These are phyloP conservation scores for Tachystola acroxantha DNA, from an alignment of 2,888 invertebrate genomes.

Conservation along the genomic window DNA sequence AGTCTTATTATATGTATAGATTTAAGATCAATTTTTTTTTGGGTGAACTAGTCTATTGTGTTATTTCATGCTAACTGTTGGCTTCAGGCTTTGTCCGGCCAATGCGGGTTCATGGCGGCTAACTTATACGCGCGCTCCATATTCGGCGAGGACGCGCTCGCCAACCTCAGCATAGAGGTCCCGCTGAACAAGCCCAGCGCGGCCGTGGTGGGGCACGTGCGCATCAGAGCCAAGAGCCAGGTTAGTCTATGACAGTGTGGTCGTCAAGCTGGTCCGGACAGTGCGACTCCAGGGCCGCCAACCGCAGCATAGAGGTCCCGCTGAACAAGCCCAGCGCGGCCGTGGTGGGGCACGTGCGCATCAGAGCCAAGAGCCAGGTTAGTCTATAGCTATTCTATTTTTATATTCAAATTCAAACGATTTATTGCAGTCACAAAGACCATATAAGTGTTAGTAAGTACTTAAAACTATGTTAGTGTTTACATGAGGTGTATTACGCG, in stretches of 20 bases:
- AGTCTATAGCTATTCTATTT: not conserved
- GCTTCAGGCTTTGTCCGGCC: slow-evolving; percentile 92
- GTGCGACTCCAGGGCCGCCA: slow-evolving; percentile 99
- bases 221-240: slow-evolving; percentile 99
- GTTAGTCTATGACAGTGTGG: slow-evolving; percentile 59
- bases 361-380: slow-evolving; percentile 98
- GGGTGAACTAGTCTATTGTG: too few species aligned
- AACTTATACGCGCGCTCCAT: slow-evolving; percentile 99
- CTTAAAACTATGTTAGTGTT: too few species aligned
- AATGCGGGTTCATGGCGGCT: slow-evolving; percentile 99
- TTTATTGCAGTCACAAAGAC: too few species aligned
- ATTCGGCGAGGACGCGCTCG: slow-evolving; percentile 98
- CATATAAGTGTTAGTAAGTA: too few species aligned
- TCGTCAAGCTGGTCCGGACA: slow-evolving; percentile 92
- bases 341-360: slow-evolving; percentile 97
- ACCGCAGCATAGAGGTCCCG: slow-evolving; percentile 98
- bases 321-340: slow-evolving; percentile 91
- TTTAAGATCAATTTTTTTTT: too few species aligned
- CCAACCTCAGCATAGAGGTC: slow-evolving; percentile 99
- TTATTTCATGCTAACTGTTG: too few species aligned
- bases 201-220: slow-evolving; percentile 96
- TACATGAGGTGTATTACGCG: too few species aligned
- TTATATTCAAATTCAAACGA: too few species aligned
- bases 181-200: slow-evolving; percentile 91
- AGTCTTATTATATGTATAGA: too few species aligned